Evolutionary conservation across 2,888 invertebrate species (phyloP), one percentile per base, ranked within the genome.

Genomic region (Strigamia maritima): DNA sequence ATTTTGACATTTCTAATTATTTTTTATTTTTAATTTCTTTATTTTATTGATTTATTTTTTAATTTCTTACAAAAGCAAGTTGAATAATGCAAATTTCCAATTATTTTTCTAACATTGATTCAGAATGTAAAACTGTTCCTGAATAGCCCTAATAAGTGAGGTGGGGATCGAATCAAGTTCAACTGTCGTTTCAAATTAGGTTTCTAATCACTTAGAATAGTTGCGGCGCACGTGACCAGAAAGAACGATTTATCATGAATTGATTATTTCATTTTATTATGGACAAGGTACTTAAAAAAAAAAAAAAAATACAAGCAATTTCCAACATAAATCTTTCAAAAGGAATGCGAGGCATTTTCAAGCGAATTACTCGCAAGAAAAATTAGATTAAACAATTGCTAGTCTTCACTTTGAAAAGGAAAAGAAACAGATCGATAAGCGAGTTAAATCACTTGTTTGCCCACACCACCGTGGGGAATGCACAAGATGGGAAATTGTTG

Each of bases 381-480:
- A 65, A 65, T 65, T 65, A 65, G 24, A 65, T 65, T 65, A 65
- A 10, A 65, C 65, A 65, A 65, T 65, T 24, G 65, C 65, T 26
- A 19, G 2, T 60, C 26, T 16, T 49, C 16, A n/a, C 49, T n/a
- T 49, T 4, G 24, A 60, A 65, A 28, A 65, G 24, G 8, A 60
- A 65, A 65, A 65, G 28, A n/a, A 49, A 26, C 65, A 26, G 28
- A 65, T 65, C 65, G 65, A 65, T 65, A 65, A 28, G 65, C 65
- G 26, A 65, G 65, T 65, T 26, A 65, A 65, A 65, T 65, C 65
- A 65, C 26, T 65, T 28, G 65, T 24, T 65, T 26, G 65, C 65
- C 65, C 65, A 65, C 65, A 65, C 65, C 65, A 26, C 65, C 65
- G 65, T 65, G 4, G 65, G 65, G 65, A 65, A 65, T 65, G 28